A percentile compares a stretch with the other conserved stretches of the same genome.
phyloP scores from a whole-genome alignment of 2,888 invertebrate species.

The Sthenelais limicola region DNA sequence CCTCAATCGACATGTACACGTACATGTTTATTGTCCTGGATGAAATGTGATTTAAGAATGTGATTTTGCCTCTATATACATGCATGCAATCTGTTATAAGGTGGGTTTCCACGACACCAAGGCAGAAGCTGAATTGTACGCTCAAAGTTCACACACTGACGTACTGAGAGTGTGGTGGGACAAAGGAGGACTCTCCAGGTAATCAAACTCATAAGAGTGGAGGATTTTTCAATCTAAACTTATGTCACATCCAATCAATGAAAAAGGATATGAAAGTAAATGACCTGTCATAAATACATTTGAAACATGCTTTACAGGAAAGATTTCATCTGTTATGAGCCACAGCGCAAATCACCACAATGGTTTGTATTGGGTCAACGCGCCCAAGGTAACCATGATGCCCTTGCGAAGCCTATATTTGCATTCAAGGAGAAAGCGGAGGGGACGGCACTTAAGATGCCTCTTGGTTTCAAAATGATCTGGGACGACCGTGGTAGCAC shows the following conservation, averaged over 20 bases:
- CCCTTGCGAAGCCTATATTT: background rate
- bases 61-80: no score
- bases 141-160: no score
- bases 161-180: background rate
- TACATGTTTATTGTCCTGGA: no score
- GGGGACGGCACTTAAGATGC: background rate
- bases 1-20: no score
- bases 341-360: background rate
- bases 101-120: no score
- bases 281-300: background rate
- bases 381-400: constrained; percentile 10
- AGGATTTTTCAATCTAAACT: no score
- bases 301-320: constrained; percentile 11
- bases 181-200: constrained; percentile 20
- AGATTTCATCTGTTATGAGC: constrained; percentile 12
- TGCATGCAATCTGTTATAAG: no score
- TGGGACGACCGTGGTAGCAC: constrained; percentile 22
- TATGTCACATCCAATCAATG: no score
- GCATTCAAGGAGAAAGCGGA: background rate
- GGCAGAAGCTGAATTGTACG: no score
- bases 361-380: background rate
- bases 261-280: no score
- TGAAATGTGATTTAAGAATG: no score
- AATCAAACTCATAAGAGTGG: no score
- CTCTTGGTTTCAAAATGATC: background rate